Conservation (phyloP, 2,888 invertebrate genomes). For the Hemaris fuciformis region DNA sequence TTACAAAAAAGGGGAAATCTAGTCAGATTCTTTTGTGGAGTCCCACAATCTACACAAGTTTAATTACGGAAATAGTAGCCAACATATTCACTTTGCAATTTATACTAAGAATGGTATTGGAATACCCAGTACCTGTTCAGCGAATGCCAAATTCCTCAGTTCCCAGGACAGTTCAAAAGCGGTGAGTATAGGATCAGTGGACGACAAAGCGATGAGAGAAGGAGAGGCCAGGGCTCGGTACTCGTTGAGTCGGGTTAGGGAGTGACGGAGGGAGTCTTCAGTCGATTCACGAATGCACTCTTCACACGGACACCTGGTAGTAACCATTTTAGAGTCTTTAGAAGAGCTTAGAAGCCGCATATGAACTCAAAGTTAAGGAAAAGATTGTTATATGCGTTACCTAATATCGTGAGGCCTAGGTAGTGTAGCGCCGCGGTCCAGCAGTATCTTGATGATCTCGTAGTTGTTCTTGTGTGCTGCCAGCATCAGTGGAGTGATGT, state of each 20-base stretch:
- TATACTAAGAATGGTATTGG: too few relatives aligned
- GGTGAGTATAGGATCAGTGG: constrained; percentile 95
- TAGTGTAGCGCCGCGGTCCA: constrained; percentile 95
- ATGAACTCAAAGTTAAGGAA: too few relatives aligned
- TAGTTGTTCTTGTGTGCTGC: constrained; percentile 98
- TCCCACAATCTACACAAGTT: too few relatives aligned
- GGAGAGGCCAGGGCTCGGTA: constrained; percentile 96
- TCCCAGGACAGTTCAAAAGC: constrained; percentile 98
- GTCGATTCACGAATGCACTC: constrained; percentile 89
- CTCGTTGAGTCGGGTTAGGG: constrained; percentile 94
- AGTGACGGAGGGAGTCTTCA: constrained; percentile 90
- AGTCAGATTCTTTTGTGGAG: too few relatives aligned
- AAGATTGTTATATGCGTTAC: constrained; percentile 48
- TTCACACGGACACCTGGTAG: constrained; percentile 90
- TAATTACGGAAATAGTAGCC: too few relatives aligned
- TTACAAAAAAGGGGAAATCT: too few relatives aligned
- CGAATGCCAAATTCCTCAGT: constrained; percentile 91
- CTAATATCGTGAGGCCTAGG: constrained; percentile 94
- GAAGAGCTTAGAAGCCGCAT: too few relatives aligned
- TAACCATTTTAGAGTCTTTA: too few relatives aligned
- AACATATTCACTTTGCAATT: too few relatives aligned
- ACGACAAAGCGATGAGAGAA: constrained; percentile 95
- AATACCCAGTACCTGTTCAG: constrained; percentile 79
- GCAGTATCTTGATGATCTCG: constrained; percentile 95
- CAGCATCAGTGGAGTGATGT: constrained; percentile 95